phyloP scores from a whole-genome alignment of 2,113 vertebrate genomes.

The Albula goreensis region DNA sequence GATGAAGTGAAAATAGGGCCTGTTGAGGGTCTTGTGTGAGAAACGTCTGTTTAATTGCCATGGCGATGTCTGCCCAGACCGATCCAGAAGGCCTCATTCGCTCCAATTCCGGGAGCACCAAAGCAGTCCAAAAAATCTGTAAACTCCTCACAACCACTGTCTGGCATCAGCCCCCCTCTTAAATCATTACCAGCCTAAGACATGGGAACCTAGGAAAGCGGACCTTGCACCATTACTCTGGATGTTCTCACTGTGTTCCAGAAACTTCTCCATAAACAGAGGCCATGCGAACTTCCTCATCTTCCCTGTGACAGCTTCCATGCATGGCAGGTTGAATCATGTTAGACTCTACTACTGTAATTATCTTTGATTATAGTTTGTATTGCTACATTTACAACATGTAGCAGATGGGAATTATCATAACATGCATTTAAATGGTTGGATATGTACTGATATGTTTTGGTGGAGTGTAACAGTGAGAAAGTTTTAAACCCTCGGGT shows the following conservation, averaged over 20 bases:
- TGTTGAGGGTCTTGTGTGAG: conserved; percentile 11
- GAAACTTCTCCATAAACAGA: conserved; percentile 7
- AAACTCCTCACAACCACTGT: conserved; percentile 17
- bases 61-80: background rate
- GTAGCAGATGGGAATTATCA: no score
- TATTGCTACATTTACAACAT: no score
- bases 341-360: no score
- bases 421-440: no score
- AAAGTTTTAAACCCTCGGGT: no score
- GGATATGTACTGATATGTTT: no score
- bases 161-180: conserved; percentile 14
- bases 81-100: background rate
- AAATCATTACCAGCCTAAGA: conserved; percentile 26
- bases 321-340: no score
- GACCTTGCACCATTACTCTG: conserved; percentile 24
- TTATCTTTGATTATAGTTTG: no score
- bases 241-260: conserved; percentile 21
- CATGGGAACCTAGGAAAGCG: conserved; percentile 24
- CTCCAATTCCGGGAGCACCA: conserved; percentile 2
- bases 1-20: background rate
- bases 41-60: background rate
- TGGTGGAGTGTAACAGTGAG: no score
- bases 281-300: background rate
- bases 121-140: background rate
- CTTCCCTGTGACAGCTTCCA: background rate